A percentile compares a stretch with the other conserved stretches of the same genome.
Conservation (phyloP, 2,113 vertebrate genomes). For the Strigops habroptila region DNA sequence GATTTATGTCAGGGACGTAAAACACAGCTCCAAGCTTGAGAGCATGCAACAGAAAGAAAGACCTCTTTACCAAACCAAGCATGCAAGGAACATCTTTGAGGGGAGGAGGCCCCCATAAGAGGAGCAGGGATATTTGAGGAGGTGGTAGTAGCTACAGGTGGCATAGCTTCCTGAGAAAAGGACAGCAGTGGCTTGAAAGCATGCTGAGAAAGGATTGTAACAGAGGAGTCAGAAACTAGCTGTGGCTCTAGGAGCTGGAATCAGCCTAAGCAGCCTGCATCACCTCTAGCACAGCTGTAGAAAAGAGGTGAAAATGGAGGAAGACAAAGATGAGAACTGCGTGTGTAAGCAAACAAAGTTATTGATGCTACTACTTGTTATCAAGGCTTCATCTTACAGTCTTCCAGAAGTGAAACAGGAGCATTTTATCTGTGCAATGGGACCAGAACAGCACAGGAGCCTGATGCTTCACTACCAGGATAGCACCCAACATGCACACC, state of each 20-base stretch:
- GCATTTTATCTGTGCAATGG: neutral
- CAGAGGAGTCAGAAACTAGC: neutral
- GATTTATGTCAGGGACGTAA: neutral
- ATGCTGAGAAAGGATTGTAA: neutral
- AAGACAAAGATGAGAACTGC: neutral
- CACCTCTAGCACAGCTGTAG: neutral
- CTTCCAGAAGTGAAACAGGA: neutral
- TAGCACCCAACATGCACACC: neutral
- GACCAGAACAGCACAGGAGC: neutral
- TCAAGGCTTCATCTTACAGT: neutral
- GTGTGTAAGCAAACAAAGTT: neutral
- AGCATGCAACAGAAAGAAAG: neutral
- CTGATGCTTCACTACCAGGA: neutral
- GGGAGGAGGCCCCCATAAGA: neutral
- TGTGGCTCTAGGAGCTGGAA: neutral
- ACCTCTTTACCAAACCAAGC: neutral
- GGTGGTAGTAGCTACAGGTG: neutral
- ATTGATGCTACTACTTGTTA: neutral
- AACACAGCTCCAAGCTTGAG: neutral
- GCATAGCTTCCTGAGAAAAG: neutral
- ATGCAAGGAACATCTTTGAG: neutral
- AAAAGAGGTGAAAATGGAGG: neutral
- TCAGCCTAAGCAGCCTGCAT: neutral
- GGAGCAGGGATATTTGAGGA: neutral
- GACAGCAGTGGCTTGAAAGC: neutral